phyloP scores from a whole-genome alignment of 2,113 vertebrate species.

The Cichladusa arquata region DNA sequence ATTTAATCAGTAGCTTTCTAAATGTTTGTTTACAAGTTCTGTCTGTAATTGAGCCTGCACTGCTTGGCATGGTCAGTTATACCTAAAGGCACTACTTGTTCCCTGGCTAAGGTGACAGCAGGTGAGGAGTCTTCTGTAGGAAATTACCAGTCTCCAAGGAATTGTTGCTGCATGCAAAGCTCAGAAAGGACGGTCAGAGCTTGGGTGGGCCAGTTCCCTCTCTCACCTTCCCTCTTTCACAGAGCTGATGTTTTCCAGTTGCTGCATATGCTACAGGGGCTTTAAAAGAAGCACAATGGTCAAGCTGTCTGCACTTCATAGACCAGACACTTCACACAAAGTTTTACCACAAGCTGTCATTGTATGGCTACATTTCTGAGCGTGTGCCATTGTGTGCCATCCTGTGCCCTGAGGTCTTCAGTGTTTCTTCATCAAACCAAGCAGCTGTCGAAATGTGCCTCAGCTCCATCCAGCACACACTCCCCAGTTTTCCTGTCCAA shows the following conservation, averaged over 20 bases:
- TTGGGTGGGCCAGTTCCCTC: neutral
- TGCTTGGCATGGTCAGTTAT: neutral
- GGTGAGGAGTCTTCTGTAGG: neutral
- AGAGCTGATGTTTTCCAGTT: neutral
- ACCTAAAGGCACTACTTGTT: neutral
- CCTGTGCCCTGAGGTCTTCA: conserved; percentile 43
- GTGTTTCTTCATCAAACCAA: conserved; percentile 38
- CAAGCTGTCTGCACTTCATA: neutral
- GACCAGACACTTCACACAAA: neutral
- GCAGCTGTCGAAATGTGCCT: conserved; percentile 49
- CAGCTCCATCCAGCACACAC: conserved; percentile 29
- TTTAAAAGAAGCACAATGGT: neutral
- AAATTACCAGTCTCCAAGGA: neutral
- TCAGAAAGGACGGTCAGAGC: neutral
- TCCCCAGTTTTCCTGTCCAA: conserved; percentile 33
- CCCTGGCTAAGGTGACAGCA: neutral
- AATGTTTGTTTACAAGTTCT: neutral
- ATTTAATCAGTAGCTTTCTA: neutral
- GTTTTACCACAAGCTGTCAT: neutral
- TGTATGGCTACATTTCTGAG: conserved; percentile 4
- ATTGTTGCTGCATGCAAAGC: neutral
- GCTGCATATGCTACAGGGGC: neutral
- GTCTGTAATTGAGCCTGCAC: neutral
- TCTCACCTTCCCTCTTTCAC: neutral
- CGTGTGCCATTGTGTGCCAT: neutral